These are phyloP conservation scores for Nyctibius bracteatus DNA, from an alignment of 2,113 vertebrate genomes.

Conservation along the genomic window DNA sequence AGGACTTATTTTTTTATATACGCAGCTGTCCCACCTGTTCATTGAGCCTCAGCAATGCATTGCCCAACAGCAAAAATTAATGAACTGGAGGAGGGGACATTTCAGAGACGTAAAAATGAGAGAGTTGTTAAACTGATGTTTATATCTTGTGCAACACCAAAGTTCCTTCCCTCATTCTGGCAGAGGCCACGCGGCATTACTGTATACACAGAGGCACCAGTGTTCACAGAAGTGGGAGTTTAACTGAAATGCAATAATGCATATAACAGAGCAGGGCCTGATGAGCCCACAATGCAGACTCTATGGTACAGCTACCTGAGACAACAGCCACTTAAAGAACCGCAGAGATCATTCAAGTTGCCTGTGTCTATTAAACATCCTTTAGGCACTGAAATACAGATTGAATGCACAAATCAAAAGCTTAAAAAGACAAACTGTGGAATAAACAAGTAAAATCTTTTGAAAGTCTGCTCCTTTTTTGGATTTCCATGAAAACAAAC, in stretches of 20 bases:
- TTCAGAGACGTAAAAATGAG: background rate
- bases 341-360: background rate
- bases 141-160: background rate
- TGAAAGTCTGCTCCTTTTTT: background rate
- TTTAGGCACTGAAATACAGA: background rate
- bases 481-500: background rate
- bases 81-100: background rate
- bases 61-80: background rate
- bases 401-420: background rate
- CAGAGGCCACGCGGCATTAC: background rate
- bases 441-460: background rate
- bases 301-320: background rate
- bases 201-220: background rate
- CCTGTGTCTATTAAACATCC: background rate
- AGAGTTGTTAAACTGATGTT: background rate
- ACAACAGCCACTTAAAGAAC: background rate
- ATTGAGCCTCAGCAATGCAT: background rate
- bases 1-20: background rate
- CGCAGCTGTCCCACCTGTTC: background rate
- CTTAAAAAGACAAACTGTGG: background rate
- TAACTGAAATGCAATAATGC: background rate
- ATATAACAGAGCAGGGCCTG: fast-evolving
- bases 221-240: fast-evolving
- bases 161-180: background rate
- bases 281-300: background rate